Base-by-base conservation (phyloP, 2,888 invertebrate species). In the Agrotis segetum region DNA sequence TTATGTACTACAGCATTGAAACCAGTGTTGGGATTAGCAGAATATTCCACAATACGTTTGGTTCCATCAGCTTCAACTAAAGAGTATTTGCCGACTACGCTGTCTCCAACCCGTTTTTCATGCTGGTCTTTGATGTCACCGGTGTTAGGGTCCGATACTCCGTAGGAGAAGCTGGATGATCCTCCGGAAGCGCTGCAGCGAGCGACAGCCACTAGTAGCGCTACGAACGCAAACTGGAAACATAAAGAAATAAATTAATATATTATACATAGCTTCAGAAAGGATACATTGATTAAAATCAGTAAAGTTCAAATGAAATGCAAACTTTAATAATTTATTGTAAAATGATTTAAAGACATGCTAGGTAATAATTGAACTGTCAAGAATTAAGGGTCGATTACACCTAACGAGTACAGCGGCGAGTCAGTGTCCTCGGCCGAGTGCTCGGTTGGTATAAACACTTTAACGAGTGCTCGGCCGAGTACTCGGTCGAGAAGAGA, bases 101-200 rank as follows among this genome's bases (percentile, higher is more conserved):
- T 96, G 88, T 97, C 97, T 21, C 97, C 97, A 63, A 96, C 95
- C 40, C 97, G 96, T 16, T 96, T 96, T 90, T 97, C 97, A 61
- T 96, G 96, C 87, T 97, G 97, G 71, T 91, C 91, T 65, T 93
- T 93, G 50, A 92, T 85, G 68, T 93, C 93, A 61, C 93, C 93
- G 16, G 93, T 93, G 85, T 91, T 89, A 5, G 92, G 93, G 74
- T 93, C 93, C 72, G 92, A 90, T 16, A 93, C 93, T 60, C 92
- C 93, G 67, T 93, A 93, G 3, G 93, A 92, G 82, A 93, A 93
- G 78, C 92, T 92, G 58, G 90, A 91, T 83, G 90, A 87, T 67
- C 87, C 91, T 2, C 87, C 88, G 44, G 80, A 84, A 13, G 79
- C 84, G 50, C 93, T 94, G 84, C 88, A 89, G 53, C 85, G 87